Evolutionary conservation across 2,888 invertebrate genomes (phyloP), one percentile per base, ranked within the genome.

Genomic region (Drosophila borborema): DNA sequence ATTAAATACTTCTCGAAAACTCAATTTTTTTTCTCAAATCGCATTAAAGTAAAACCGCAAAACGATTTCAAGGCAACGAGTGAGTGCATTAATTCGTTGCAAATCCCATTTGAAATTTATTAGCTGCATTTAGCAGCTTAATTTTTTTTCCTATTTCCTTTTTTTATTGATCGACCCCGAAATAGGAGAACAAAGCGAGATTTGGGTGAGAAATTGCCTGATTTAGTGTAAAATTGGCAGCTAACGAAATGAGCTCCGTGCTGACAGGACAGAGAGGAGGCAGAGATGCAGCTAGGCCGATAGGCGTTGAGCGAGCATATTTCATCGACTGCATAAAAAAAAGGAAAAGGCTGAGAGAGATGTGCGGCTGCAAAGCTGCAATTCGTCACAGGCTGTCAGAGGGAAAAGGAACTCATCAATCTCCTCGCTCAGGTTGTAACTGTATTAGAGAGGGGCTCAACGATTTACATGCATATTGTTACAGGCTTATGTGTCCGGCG

Each of bases 201-300:
- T 80, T 78, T 79, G 82, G 81, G 86, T 77, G 82, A 77, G 74
- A 86, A 82, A 85, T 86, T 85, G 81, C 62, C 73, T 49, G 86
- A 86, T 86, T 86, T 86, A 76, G 86, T 85, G 85, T 81, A 77
- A 86, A 86, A 86, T 86, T 86, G 81, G 77, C 51, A 45, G 60
- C 46, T 20, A 64, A 69, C 78, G 80, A 82, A 81, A 55, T 54
- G 51, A 31, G 54, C 46, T 18, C 18, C 16, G 51, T 34, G 51
- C 16, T 70, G 75, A 82, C 72, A 81, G 85, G 36, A 28, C 64
- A 0, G 46, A 41, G 20, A n/a, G 23, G 20, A n/a, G 23, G 14
- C 36, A 3, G 18, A 18, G 6, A 36, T 20, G 28, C 49, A 8
- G 77, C 79, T 72, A 79, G 85, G 31, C 63, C 2, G 43, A 40